Evolutionary conservation across 1,140 invertebrate species (phyloP), one percentile per base, ranked within the genome.

Genomic region (Cataglyphis hispanica): DNA sequence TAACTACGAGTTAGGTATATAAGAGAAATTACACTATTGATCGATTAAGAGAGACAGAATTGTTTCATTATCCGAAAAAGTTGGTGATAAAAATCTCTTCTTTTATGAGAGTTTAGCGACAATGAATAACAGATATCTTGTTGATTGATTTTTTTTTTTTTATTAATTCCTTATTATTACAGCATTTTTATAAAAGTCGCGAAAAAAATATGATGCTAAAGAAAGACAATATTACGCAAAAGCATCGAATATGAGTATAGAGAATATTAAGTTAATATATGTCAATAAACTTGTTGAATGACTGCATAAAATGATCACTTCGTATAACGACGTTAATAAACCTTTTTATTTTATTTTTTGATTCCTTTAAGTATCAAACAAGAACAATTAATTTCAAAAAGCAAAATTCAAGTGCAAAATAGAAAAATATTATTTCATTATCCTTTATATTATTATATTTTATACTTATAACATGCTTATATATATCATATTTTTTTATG

Each of bases 1-100:
- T 94, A 22, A 93, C 94, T 31, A 93, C 93, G 60, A 94, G 94
- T 90, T 95, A 94, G 93, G 86, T 86, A 84, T 86, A 50, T 81
- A 75, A 77, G 37, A 78, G 37, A 78, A 78, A 76, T 25, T 22
- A 13, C 4, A 60, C 81, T 67, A 85, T 64, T 37, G 40, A 27
- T 78, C 43, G 31, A 80, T 72, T 56, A 40, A 7, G 34, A 69
- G 34, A 66, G 60, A 66, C 40, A 66, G n/a, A 64, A n/a, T 27
- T 84, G n/a, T 89, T 87, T 66, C 27, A 58, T 81, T 67, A 86
- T 53, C 16, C 27, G n/a, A 40, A 72, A 61, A 46, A 80, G 8
- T 66, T 43, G 25, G 27, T 67, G 22, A 67, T 25, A 11, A 4
- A 80, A 67, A 34, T 87, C 87, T 85, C 83, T 90, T 93, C 92